Evolutionary conservation across 2,888 invertebrate genomes (phyloP), one percentile per base, ranked within the genome.

Genomic region (Gymnocheta viridis): DNA sequence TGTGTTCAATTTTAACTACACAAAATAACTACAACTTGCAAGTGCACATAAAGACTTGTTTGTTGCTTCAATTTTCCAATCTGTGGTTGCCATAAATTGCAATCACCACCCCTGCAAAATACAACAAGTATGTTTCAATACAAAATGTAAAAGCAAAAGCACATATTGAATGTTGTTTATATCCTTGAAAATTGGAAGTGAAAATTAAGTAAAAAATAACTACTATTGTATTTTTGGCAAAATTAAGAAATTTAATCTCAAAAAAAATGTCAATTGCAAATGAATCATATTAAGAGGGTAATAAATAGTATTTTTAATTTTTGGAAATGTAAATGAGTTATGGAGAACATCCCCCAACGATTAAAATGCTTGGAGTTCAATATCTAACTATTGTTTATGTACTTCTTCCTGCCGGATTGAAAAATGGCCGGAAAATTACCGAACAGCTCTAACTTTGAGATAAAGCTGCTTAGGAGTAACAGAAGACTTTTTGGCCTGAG

Each of bases 51-150:
- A 69, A 54, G 38, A 49, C 62, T 62, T 79, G 74, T 69, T 60
- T 72, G 78, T 38, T 62, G 72, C 73, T 82, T 60, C 78, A 73
- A 79, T 79, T 67, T 73, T 78, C 67, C 82, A 79, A 79, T 82
- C 74, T 79, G 82, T 79, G 82, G 82, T 82, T 82, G 62, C 74
- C 69, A 82, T 82, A 82, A 82, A 82, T 82, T 74, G 44, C 41
- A 60, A 79, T 79, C 47, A 62, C 56, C 73, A 73, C 67, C 73
- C 56, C 35, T 32, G 64, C 35, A 72, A 54, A 10, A 54, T 9
- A 47, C 56, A 47, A 80, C 66, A 67, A 64, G 54, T 54, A 62
- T n/a, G n/a, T n/a, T n/a, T 56, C 35, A 32, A 72, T 54, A 72
- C 12, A 35, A 47, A 24, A 17, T 24, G 22, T 1, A 62, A 41